Conservation (phyloP, 2,888 invertebrate species). For the Cyclophora punctaria region DNA sequence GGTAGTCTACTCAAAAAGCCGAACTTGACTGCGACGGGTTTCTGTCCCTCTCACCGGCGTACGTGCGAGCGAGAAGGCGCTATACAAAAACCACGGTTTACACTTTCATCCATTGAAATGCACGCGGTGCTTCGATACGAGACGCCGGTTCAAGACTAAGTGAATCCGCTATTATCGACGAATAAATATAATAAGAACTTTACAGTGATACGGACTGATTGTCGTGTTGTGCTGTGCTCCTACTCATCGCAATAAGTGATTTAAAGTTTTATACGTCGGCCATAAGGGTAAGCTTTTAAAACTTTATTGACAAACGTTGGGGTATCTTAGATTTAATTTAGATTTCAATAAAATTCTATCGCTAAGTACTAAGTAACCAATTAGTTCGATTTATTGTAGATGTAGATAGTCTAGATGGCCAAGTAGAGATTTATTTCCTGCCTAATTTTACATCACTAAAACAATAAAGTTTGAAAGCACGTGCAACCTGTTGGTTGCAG, state of each 20-base stretch:
- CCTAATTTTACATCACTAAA: too few relatives aligned
- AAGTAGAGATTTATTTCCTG: too few relatives aligned
- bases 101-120: slow-evolving; percentile 73
- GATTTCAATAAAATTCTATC: too few relatives aligned
- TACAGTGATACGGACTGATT: slow-evolving; percentile 38
- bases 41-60: slow-evolving; percentile 43
- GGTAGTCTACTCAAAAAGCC: slow-evolving; percentile 49
- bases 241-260: slow-evolving; percentile 13
- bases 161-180: slow-evolving; percentile 47
- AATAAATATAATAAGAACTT: slow-evolving; percentile 49
- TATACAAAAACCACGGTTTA: slow-evolving; percentile 72
- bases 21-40: slow-evolving; percentile 41
- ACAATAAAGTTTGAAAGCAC: too few relatives aligned
- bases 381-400: too few relatives aligned
- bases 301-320: too few relatives aligned
- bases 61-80: slow-evolving; percentile 52
- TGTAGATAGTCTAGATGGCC: too few relatives aligned
- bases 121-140: slow-evolving; percentile 64
- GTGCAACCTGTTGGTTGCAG: too few relatives aligned
- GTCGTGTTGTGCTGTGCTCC: slow-evolving; percentile 31
- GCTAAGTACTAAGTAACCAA: too few relatives aligned
- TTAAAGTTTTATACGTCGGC: neutral
- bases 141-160: slow-evolving; percentile 58
- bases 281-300: neutral
- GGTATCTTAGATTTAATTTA: too few relatives aligned